Percentiles rank a stretch among this genome's conserved stretches.
Evolutionary conservation across 2,113 vertebrate genomes (phyloP).

Genomic region (Kryptolebias marmoratus): DNA sequence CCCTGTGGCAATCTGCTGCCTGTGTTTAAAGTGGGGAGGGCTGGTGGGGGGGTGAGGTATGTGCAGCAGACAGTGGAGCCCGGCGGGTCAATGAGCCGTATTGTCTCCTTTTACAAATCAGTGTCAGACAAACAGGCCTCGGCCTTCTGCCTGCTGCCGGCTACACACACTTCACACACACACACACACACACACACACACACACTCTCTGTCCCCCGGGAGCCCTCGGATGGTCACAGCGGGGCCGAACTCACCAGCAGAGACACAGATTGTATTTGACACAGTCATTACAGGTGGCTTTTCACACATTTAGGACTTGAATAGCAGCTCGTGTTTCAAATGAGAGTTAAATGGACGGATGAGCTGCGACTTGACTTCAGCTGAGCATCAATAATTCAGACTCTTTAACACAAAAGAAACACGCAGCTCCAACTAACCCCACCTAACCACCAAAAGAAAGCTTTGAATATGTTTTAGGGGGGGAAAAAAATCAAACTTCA

Average conservation of each 20-base stretch:
- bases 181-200: constrained; percentile 58
- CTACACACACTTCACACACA: constrained; percentile 38
- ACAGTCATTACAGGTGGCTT: constrained; percentile 74
- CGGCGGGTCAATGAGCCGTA: constrained; percentile 78
- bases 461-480: too few relatives aligned
- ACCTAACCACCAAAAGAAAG: too few relatives aligned
- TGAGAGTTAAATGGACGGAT: constrained; percentile 48
- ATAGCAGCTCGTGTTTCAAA: constrained; percentile 59
- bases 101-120: constrained; percentile 84
- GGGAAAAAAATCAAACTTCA: too few relatives aligned
- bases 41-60: constrained; percentile 67
- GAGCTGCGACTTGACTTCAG: constrained; percentile 46
- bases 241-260: constrained; percentile 54
- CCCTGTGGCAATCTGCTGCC: constrained; percentile 75
- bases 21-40: constrained; percentile 68
- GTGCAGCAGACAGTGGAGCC: constrained; percentile 82
- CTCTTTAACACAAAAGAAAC: neutral
- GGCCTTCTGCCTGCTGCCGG: constrained; percentile 78
- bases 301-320: constrained; percentile 50
- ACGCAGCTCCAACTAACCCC: neutral
- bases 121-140: constrained; percentile 81
- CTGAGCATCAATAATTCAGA: constrained; percentile 69
- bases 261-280: constrained; percentile 72
- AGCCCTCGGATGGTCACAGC: constrained; percentile 58
- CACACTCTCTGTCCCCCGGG: constrained; percentile 49